Evolutionary conservation across 2,888 invertebrate genomes (phyloP), one percentile per base, ranked within the genome.

Genomic region (Fragum fragum): DNA sequence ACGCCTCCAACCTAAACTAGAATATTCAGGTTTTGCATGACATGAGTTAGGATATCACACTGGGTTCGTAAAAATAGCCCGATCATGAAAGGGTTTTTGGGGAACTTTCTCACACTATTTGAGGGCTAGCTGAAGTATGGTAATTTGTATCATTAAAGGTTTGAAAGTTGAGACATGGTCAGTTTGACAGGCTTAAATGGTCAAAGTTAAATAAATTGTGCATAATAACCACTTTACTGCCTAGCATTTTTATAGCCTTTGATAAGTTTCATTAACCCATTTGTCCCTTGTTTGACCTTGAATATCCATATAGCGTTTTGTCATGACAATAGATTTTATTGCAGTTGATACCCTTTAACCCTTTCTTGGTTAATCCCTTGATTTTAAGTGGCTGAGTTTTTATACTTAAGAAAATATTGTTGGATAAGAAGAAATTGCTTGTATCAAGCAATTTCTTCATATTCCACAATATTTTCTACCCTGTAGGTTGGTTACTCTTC

Each of bases 181-280:
- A 61, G 32, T 61, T n/a, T 61, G 32, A 61, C 61, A 32, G 32
- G 32, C 61, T 32, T 61, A 61, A 61, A 61, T 32, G 61, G 61
- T 32, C 36, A n/a, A n/a, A 61, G 61, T 61, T 32, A 61, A 61
- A 61, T 61, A 32, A 32, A 61, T 57, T 11, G 29, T 14, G 29
- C 61, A 32, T 32, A 61, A 61, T 61, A 29, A 61, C 61, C 61
- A 61, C n/a, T 61, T 29, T 29, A 32, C 57, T 23, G 57, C 18
- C 47, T 9, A 47, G 32, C 47, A 47, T 2, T 47, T 47, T 47
- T 47, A 47, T 47, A 3, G 57, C 57, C 57, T 14, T 57, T 57
- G 57, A 18, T 26, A 23, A 26, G 57, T 11, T 14, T 57, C 57
- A 7, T 57, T 57, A 21, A 21, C 26, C 14, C 57, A 47, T 47